These are phyloP conservation scores for Malurus leucopterus DNA, from an alignment of 2,797 vertebrate species.

Conservation along the genomic window DNA sequence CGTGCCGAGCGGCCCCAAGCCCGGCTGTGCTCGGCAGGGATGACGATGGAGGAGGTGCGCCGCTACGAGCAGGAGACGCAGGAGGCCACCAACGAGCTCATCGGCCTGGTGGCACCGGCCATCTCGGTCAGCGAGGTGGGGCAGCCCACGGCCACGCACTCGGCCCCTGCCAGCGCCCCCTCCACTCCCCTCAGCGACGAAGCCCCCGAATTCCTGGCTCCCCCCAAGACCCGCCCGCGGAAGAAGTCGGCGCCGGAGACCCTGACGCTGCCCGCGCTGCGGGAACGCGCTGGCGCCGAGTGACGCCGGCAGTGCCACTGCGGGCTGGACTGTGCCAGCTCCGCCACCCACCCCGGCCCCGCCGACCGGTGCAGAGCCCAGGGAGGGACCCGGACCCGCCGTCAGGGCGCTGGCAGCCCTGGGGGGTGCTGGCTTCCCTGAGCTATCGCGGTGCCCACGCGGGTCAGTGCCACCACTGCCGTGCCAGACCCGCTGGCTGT, in stretches of 20 bases:
- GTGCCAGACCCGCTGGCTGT: neutral
- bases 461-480: neutral
- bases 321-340: neutral
- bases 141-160: slow-evolving; percentile 43
- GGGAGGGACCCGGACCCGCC: neutral
- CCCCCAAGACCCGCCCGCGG: slow-evolving; percentile 62
- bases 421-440: neutral
- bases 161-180: slow-evolving; percentile 60
- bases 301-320: neutral
- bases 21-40: slow-evolving; percentile 69
- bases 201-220: slow-evolving; percentile 68
- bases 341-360: neutral
- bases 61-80: slow-evolving; percentile 82
- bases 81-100: slow-evolving; percentile 85
- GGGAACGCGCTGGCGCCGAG: slow-evolving; percentile 41
- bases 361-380: neutral
- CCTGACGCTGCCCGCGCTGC: slow-evolving; percentile 59
- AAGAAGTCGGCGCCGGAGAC: slow-evolving; percentile 72
- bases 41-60: slow-evolving; percentile 86
- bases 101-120: slow-evolving; percentile 68
- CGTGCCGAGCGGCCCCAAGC: slow-evolving; percentile 6
- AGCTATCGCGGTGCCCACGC: neutral
- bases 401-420: neutral
- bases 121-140: slow-evolving; percentile 63
- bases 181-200: slow-evolving; percentile 67